phyloP scores from a whole-genome alignment of 2,888 invertebrate species.

The Eulithis testata region DNA sequence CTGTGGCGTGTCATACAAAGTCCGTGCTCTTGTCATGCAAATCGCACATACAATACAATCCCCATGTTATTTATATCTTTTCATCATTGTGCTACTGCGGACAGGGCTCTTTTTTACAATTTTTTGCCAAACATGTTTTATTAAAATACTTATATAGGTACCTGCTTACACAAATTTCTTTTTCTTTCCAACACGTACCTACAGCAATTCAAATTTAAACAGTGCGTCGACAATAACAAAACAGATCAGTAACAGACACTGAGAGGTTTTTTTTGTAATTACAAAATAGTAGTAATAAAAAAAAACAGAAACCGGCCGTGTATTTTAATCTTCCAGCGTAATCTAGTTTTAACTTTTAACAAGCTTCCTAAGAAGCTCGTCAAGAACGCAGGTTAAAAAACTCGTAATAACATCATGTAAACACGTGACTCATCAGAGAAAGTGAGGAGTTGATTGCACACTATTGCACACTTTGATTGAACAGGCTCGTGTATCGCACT shows the following conservation, averaged over 20 bases:
- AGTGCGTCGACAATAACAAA: too few species aligned
- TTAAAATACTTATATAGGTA: too few species aligned
- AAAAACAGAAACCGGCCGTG: too few species aligned
- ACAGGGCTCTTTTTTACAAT: background rate
- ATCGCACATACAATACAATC: conserved; percentile 41
- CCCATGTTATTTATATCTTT: conserved; percentile 19
- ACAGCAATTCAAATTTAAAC: too few species aligned
- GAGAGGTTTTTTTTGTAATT: too few species aligned
- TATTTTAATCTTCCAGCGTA: too few species aligned
- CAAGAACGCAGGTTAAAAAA: conserved; percentile 27
- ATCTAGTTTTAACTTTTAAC: background rate
- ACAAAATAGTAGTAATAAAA: too few species aligned
- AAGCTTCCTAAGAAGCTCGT: conserved; percentile 16
- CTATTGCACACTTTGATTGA: conserved; percentile 20
- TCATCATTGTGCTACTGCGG: conserved; percentile 13
- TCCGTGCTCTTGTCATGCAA: conserved; percentile 63
- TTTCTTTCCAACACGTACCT: too few species aligned
- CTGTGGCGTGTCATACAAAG: conserved; percentile 45
- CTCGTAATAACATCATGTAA: conserved; percentile 21
- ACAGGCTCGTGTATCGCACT: conserved; percentile 19
- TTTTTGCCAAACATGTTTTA: background rate
- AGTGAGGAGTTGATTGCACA: conserved; percentile 34
- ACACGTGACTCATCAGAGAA: conserved; percentile 39
- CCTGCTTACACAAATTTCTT: too few species aligned
- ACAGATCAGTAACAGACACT: too few species aligned